A percentile compares a stretch with the other conserved stretches of the same genome.
phyloP scores from a whole-genome alignment of 2,113 vertebrate species.

The Ochotona princeps region DNA sequence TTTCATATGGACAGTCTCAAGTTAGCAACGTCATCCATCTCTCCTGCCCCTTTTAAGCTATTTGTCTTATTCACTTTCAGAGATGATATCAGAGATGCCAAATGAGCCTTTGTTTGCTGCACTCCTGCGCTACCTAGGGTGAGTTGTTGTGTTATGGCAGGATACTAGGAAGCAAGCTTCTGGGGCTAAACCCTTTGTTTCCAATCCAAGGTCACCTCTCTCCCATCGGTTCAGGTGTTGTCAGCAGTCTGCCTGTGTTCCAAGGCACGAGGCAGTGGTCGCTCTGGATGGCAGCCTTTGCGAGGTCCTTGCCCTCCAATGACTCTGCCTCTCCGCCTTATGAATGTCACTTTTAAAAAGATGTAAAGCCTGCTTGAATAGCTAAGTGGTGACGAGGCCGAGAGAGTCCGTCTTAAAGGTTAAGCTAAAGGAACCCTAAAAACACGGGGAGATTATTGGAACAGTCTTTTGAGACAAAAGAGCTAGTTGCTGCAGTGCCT shows the following conservation, averaged over 20 bases:
- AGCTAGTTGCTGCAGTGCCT: background rate
- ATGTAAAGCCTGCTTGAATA: constrained; percentile 55
- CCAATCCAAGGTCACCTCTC: constrained; percentile 76
- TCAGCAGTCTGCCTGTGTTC: constrained; percentile 60
- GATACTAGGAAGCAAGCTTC: constrained; percentile 46
- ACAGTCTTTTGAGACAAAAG: constrained; percentile 18
- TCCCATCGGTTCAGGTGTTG: constrained; percentile 36
- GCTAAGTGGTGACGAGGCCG: constrained; percentile 55
- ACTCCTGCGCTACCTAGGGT: constrained; percentile 44
- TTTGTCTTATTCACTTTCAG: constrained; percentile 81
- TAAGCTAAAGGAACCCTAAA: constrained; percentile 60
- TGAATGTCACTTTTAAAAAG: constrained; percentile 57
- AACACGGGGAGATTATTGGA: constrained; percentile 8
- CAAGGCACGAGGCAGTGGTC: constrained; percentile 17
- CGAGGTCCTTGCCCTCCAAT: background rate
- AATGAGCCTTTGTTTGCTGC: constrained; percentile 79
- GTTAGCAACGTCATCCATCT: constrained; percentile 77
- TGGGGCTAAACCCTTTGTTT: constrained; percentile 66
- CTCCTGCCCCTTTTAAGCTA: constrained; percentile 77
- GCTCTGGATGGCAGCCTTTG: constrained; percentile 39
- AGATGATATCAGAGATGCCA: constrained; percentile 81
- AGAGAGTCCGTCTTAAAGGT: constrained; percentile 42
- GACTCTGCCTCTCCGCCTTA: constrained; percentile 45
- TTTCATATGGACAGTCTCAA: constrained; percentile 77
- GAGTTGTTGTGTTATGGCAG: constrained; percentile 40